These are phyloP conservation scores for Caenorhabditis remanei DNA, from an alignment of 1,140 invertebrate genomes.

Conservation along the genomic window DNA sequence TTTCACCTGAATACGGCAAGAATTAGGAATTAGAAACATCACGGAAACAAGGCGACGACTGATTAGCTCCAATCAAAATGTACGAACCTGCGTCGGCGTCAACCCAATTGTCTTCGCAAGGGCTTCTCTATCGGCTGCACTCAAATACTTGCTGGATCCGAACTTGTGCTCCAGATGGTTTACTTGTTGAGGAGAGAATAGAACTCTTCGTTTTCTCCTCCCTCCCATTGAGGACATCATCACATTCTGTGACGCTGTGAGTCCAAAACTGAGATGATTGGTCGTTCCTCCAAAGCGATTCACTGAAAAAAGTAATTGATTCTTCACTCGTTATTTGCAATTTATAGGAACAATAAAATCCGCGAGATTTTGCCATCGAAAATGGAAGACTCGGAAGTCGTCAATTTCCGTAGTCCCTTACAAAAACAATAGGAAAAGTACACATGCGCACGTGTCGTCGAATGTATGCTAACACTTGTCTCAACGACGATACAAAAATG, in stretches of 20 bases:
- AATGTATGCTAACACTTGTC: constrained; percentile 54
- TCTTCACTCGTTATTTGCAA: background rate
- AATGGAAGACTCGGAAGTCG: constrained; percentile 48
- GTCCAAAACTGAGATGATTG: background rate
- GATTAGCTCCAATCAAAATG: constrained; percentile 36
- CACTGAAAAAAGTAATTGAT: background rate
- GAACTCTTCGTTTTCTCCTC: constrained; percentile 50
- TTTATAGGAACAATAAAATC: constrained; percentile 11
- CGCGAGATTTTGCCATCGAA: background rate
- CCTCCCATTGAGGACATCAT: background rate
- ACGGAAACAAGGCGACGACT: background rate
- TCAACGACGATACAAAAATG: constrained; percentile 50
- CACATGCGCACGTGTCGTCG: constrained; percentile 37
- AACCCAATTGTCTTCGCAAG: constrained; percentile 55
- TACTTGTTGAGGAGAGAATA: constrained; percentile 51
- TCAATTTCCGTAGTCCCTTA: constrained; percentile 48
- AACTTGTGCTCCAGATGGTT: constrained; percentile 55
- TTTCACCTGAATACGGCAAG: constrained; percentile 60
- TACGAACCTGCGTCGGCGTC: constrained; percentile 58
- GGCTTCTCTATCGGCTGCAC: constrained; percentile 43
- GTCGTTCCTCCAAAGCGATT: background rate
- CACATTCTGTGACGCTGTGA: background rate
- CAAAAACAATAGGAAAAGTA: constrained; percentile 50
- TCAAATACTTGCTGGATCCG: constrained; percentile 3
- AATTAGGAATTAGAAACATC: background rate